A percentile compares a stretch with the other conserved stretches of the same genome.
phyloP scores from a whole-genome alignment of 2,888 invertebrate genomes.

The Neocrepidodera transversa region DNA sequence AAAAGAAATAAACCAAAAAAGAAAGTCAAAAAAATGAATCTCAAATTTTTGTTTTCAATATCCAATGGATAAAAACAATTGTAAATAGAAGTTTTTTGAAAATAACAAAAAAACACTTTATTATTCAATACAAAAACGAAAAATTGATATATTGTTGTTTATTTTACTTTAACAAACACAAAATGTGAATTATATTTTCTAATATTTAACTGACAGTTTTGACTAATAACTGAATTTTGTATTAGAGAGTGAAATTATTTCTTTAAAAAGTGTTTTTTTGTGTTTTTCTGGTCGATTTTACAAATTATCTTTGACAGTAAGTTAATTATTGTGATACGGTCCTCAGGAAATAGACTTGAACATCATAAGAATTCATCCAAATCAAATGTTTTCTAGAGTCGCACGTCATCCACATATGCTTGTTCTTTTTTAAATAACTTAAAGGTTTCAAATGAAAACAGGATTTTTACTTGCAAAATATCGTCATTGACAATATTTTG shows the following conservation, averaged over 20 bases:
- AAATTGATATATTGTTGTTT: too few relatives aligned
- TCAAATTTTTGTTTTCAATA: conserved; percentile 49
- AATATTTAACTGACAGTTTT: too few relatives aligned
- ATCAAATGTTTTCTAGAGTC: conserved; percentile 51
- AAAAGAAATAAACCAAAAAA: conserved; percentile 48
- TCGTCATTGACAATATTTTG: not conserved
- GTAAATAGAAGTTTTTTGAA: conserved; percentile 37
- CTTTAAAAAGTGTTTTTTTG: conserved; percentile 14
- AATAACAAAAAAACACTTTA: conserved; percentile 5
- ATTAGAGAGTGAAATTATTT: too few relatives aligned
- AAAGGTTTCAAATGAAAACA: conserved; percentile 6
- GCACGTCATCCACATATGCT: conserved; percentile 35
- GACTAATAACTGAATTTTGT: too few relatives aligned
- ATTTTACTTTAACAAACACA: too few relatives aligned
- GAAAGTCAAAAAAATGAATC: conserved; percentile 51
- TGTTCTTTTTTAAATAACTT: conserved; percentile 20
- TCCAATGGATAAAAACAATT: conserved; percentile 35
- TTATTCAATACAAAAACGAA: too few relatives aligned
- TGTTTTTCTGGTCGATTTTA: conserved; percentile 15
- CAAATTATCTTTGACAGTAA: conserved; percentile 40
- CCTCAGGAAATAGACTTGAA: conserved; percentile 60
- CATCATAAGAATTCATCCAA: conserved; percentile 54
- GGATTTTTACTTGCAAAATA: not conserved
- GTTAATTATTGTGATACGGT: conserved; percentile 60
- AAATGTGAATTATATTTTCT: too few relatives aligned